Conservation (phyloP, 2,113 vertebrate genomes). For the Prinia subflava region DNA sequence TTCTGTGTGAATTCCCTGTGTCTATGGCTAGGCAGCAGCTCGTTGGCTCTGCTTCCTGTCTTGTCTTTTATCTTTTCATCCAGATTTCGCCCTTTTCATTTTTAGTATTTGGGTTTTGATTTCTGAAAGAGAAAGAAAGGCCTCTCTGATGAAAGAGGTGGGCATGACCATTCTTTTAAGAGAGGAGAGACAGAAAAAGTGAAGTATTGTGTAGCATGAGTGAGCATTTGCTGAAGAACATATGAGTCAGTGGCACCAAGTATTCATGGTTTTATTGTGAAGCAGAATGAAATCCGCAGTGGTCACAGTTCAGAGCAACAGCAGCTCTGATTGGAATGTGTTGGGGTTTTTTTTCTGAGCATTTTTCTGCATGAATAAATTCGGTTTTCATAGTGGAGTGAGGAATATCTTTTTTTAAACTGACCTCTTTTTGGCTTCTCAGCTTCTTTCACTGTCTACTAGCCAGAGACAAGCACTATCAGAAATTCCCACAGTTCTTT, state of each 20-base stretch:
- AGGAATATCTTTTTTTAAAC: slow-evolving; percentile 45
- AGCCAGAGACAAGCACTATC: slow-evolving; percentile 29
- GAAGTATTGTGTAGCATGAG: background rate
- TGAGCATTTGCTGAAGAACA: background rate
- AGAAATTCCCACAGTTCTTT: slow-evolving; percentile 29
- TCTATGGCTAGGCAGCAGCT: background rate
- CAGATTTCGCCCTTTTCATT: background rate
- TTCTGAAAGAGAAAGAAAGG: background rate
- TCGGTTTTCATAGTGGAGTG: slow-evolving; percentile 35
- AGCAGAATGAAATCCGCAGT: background rate
- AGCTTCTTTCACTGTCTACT: slow-evolving; percentile 36
- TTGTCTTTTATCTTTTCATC: background rate
- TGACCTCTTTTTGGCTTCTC: slow-evolving; percentile 60
- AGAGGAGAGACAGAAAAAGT: background rate
- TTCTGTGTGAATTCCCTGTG: background rate
- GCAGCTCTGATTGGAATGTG: background rate
- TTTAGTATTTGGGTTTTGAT: background rate
- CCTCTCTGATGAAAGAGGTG: background rate
- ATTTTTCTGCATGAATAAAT: slow-evolving; percentile 29
- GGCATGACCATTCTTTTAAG: background rate
- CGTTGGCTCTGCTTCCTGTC: background rate
- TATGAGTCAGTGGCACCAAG: background rate
- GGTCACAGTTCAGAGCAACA: background rate
- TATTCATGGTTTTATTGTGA: background rate
- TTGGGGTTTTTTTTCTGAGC: background rate